Conservation (phyloP, 1,140 invertebrate species). For the Drosophila truncata region DNA sequence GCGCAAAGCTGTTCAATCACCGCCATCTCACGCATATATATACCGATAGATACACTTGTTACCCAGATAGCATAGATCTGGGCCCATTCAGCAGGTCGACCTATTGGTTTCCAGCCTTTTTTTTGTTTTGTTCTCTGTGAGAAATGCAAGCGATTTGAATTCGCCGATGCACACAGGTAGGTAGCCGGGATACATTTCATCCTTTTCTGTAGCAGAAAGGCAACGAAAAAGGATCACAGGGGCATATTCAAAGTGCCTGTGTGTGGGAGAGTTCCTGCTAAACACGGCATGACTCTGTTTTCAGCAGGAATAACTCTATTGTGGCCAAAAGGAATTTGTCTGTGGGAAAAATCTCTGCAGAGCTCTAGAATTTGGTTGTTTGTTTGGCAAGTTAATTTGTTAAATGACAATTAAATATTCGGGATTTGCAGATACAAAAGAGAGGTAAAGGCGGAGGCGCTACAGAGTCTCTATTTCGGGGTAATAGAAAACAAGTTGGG, state of each 20-base stretch:
- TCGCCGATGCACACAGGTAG: slow-evolving; percentile 70
- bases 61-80: slow-evolving; percentile 29
- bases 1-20: slow-evolving; percentile 67
- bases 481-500: slow-evolving; percentile 11
- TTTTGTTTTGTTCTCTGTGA: slow-evolving; percentile 41
- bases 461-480: neutral
- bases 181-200: slow-evolving; percentile 61
- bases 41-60: slow-evolving; percentile 75
- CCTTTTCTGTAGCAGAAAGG: slow-evolving; percentile 57
- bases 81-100: slow-evolving; percentile 47
- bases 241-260: slow-evolving; percentile 62
- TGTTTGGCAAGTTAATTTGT: slow-evolving; percentile 66
- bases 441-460: neutral
- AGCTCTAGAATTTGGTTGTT: slow-evolving; percentile 11
- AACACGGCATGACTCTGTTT: slow-evolving; percentile 78
- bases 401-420: slow-evolving; percentile 65
- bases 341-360: slow-evolving; percentile 68
- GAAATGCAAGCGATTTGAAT: slow-evolving; percentile 79
- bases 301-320: slow-evolving; percentile 71
- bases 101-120: slow-evolving; percentile 32
- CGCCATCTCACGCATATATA: slow-evolving; percentile 65
- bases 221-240: slow-evolving; percentile 64
- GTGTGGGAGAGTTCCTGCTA: slow-evolving; percentile 76
- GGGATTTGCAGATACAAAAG: slow-evolving; percentile 17
- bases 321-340: slow-evolving; percentile 46